Conservation (phyloP, 2,113 vertebrate genomes). For the Callospermophilus lateralis region DNA sequence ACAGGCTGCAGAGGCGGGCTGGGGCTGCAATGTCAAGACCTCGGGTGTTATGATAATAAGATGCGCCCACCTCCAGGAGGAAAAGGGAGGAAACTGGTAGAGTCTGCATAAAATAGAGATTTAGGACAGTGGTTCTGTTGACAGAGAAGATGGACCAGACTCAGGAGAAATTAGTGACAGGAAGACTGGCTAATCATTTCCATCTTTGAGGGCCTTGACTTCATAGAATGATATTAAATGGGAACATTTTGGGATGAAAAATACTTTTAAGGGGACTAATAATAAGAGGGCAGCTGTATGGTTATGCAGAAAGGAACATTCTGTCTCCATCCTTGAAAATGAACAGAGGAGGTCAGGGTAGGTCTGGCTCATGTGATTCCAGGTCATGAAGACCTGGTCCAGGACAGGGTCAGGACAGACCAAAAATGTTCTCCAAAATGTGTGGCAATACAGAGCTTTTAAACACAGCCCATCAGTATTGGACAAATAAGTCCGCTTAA, state of each 20-base stretch:
- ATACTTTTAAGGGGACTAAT: conserved; percentile 38
- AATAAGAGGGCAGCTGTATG: neutral
- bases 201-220: conserved; percentile 47
- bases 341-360: neutral
- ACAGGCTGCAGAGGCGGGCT: neutral
- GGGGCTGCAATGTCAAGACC: neutral
- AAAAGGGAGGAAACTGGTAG: neutral
- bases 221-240: conserved; percentile 35
- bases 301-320: conserved; percentile 33
- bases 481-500: neutral
- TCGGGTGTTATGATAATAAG: neutral
- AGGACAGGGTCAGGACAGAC: neutral
- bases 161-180: neutral
- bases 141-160: conserved; percentile 4
- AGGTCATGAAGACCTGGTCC: conserved; percentile 13
- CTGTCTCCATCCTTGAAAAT: conserved; percentile 46
- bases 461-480: neutral
- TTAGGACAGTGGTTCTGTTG: neutral
- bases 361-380: neutral
- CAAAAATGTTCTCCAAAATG: neutral
- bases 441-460: neutral
- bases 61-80: neutral
- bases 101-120: neutral
- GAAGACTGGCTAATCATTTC: conserved; percentile 45
- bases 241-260: conserved; percentile 44